A percentile compares a stretch with the other conserved stretches of the same genome.
phyloP scores from a whole-genome alignment of 1,140 invertebrate genomes.

The Leucophenga varia region DNA sequence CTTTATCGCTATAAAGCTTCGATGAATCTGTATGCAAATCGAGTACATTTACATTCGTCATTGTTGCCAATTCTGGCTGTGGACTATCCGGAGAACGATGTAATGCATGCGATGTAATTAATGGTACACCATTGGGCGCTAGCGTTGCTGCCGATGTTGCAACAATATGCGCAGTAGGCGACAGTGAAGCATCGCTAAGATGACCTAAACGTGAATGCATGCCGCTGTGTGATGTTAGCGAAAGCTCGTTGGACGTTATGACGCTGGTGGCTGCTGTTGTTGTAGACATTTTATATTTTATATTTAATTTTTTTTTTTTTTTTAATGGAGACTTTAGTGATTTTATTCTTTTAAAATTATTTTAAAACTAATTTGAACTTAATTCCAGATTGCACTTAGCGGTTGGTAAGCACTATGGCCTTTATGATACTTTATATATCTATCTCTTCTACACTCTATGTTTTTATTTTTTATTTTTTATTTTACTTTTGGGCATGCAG shows the following conservation, averaged over 20 bases:
- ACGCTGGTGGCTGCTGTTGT: constrained; percentile 50
- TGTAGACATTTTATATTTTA: constrained; percentile 53
- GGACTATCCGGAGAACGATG: constrained; percentile 61
- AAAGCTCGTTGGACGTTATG: constrained; percentile 51
- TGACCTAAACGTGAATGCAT: constrained; percentile 26
- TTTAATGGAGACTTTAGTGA: too few species aligned
- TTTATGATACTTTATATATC: too few species aligned
- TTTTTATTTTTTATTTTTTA: too few species aligned
- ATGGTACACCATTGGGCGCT: constrained; percentile 44
- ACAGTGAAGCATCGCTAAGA: constrained; percentile 41
- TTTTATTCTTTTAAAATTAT: too few species aligned
- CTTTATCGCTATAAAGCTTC: constrained; percentile 52
- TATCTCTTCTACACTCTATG: too few species aligned
- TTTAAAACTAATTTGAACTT: constrained; percentile 30
- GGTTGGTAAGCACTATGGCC: too few species aligned
- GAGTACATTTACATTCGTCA: constrained; percentile 71
- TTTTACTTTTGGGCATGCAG: too few species aligned
- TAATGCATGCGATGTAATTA: constrained; percentile 38
- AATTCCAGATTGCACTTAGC: constrained; percentile 23
- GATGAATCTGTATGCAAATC: constrained; percentile 63
- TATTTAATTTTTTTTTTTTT: too few species aligned
- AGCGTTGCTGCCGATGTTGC: constrained; percentile 28
- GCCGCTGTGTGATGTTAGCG: constrained; percentile 32
- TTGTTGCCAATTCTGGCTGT: constrained; percentile 72
- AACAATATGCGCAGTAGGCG: constrained; percentile 35